Conservation (phyloP, 2,888 invertebrate genomes). For the Gortyna flavago region DNA sequence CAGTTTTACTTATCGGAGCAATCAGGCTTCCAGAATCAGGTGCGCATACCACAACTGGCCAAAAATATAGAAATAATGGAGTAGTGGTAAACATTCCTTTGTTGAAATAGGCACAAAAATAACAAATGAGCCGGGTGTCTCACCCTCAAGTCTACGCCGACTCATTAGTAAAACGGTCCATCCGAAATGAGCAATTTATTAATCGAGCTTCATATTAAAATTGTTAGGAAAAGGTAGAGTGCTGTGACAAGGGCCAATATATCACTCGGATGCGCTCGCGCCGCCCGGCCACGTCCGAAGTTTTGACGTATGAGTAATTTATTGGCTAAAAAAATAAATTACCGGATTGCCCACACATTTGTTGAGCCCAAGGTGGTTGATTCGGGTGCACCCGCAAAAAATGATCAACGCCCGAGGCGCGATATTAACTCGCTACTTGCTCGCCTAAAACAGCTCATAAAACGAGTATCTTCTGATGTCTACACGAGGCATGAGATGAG, state of each 20-base stretch:
- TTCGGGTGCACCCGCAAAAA: constrained; percentile 88
- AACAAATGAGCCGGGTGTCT: constrained; percentile 56
- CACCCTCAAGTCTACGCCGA: constrained; percentile 59
- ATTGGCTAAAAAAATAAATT: constrained; percentile 90
- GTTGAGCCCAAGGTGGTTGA: constrained; percentile 87
- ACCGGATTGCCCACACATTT: constrained; percentile 89
- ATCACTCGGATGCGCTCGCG: constrained; percentile 82
- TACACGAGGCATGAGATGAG: constrained; percentile 3
- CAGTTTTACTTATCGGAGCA: neutral
- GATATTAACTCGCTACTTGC: constrained; percentile 82
- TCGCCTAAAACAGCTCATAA: constrained; percentile 69
- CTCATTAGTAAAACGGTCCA: constrained; percentile 80
- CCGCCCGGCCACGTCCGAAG: constrained; percentile 79
- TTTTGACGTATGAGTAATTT: constrained; percentile 90
- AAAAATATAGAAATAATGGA: neutral
- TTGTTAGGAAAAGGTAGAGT: constrained; percentile 81
- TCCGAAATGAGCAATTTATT: constrained; percentile 82
- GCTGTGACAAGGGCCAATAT: constrained; percentile 88
- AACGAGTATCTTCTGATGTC: constrained; percentile 38
- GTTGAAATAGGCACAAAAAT: constrained; percentile 21
- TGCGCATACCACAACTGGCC: neutral
- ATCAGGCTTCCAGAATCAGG: neutral
- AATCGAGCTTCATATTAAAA: constrained; percentile 81
- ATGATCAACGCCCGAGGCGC: constrained; percentile 79
- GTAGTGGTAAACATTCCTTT: constrained; percentile 10